Base-by-base conservation (phyloP, 2,113 vertebrate genomes). In the Erpornis zantholeuca region DNA sequence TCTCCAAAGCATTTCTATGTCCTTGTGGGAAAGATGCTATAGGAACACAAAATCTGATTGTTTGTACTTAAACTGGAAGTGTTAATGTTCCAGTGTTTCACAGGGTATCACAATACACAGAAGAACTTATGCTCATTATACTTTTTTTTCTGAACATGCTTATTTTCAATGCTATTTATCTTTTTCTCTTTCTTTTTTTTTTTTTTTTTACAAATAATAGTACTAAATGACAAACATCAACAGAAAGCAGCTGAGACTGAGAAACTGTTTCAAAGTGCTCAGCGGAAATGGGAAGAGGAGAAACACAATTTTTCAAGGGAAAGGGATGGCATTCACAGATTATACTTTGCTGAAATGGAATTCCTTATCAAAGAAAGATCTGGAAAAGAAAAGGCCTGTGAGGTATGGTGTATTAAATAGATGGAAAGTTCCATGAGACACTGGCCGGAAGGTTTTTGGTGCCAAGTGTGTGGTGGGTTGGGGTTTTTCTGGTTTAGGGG, bases 231-330 rank as follows among this genome's bases (percentile, higher is more conserved):
- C 19, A 98, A 98, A 86, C 97, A 99, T 90, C 97, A 98, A 76
- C 97, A 97, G 98, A 98, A 92, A 13, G 94, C 97, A 15, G 84
- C 84, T 66, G 98, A 98, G 68, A 94, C 98, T 38, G 98, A 98
- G 94, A 98, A 94, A 71, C 88, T 53, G 8, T 96, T 99, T 95
- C 96, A 96, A 71, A 77, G 95, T 82, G 98, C 96, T 11, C 97
- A 97, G 57, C 80, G 92, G 56, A 98, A 98, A 21, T 86, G 98
- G 79, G 96, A 98, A 57, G 98, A 99, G 65, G 98, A 99, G 29
- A 97, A 98, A 50, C 96, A 94, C 90, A 97, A 84, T 61, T 96
- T 98, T 96, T 97, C 98, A 82, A 92, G 49, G 88, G 98, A 99
- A 94, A 98, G 97, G 5, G 98, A 99, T 49, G 92, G 70, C 60